Evolutionary conservation across 37 sponge, comb jelly and placozoan genomes (phyloP), one percentile per base, ranked within the genome.

Genomic region (Cladorhizidae sp.): DNA sequence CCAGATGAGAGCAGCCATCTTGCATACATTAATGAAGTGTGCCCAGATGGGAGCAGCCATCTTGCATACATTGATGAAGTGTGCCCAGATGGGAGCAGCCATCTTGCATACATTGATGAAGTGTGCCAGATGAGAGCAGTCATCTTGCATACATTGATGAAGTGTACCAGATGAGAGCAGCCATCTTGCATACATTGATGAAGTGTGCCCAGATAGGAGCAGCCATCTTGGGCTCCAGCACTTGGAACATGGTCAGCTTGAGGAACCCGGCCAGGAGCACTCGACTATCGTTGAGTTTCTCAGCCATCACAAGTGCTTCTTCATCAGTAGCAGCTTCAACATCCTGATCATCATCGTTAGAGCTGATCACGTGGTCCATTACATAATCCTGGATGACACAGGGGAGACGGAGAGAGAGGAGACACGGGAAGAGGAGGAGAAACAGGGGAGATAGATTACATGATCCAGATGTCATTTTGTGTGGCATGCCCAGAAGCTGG

Each of bases 171-270:
- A n/a, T n/a, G n/a, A n/a, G n/a, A n/a, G n/a, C n/a, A n/a, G n/a
- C n/a, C n/a, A n/a, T n/a, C n/a, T n/a, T n/a, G 75, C 80, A 79
- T 25, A 93, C 94, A 37, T 83, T 90, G 63, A 96, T 78, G 70
- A 93, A 96, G 67, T 93, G 88, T 18, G 75, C 91, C 73, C 92
- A 92, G 20, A 96, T 73, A 12, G 97, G 91, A 55, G 91, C 94
- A 20, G 89, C 89, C 42, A 83, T 64, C 25, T 63, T 81, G 59
- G 83, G 73, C 37, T 96, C 97, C 18, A 96, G 54, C 31, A 87
- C 78, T 33, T 63, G 33, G 57, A 81, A 96, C 75, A 92, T 85
- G 50, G 83, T 81, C 40, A 96, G 81, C 73, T 88, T 96, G 51
- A 92, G 81, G 74, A 90, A 96, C 36, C 86, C 91, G 14, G 94